Evolutionary conservation across 92 coral and sea anemone genomes (phyloP), one percentile per base, ranked within the genome.

Genomic region (Pocillopora grandis): DNA sequence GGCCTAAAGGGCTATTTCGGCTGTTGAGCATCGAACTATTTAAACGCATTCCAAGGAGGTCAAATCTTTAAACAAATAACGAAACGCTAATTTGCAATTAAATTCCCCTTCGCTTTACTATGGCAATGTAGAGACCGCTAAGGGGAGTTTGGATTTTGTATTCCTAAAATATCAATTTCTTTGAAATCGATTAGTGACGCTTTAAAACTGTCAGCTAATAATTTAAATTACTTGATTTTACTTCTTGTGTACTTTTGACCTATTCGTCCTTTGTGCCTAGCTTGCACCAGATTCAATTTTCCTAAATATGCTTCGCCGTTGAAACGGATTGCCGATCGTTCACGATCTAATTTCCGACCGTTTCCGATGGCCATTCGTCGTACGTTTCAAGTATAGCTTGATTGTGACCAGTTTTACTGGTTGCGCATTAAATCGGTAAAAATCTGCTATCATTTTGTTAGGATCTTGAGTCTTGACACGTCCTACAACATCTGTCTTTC

Each of bases 401-500:
- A 19, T 12, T 33, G 2, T 68, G 37, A 31, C 48, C 33, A 13
- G 37, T 68, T 68, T 17, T 55, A 35, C 42, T 70, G 75, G 55
- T 68, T 33, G 33, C 17, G 72, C 57, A 62, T 52, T 21, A 19
- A 20, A 15, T 49, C 49, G 55, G 10, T 1, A 21, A 10, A 37
- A n/a, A 79, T 42, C 62, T 33, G 4, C 37, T 15, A 42, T 9
- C 17, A 2, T 59, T 23, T 37, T 15, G 75, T 71, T 67, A 70
- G 5, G 48, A 81, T 58, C 52, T 60, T 6, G 75, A 48, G 3
- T 84, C 75, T 10, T 84, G 78, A 73, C 98, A 96, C 12, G 94
- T 96, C 82, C 89, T 80, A 69, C 98, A 96, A 76, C 98, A 96
- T 74, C 96, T 87, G 65, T 90, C 89, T 52, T 90, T 89, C 98